phyloP scores from a whole-genome alignment of 2,888 invertebrate genomes.

The Lasioglossum oenotherae region DNA sequence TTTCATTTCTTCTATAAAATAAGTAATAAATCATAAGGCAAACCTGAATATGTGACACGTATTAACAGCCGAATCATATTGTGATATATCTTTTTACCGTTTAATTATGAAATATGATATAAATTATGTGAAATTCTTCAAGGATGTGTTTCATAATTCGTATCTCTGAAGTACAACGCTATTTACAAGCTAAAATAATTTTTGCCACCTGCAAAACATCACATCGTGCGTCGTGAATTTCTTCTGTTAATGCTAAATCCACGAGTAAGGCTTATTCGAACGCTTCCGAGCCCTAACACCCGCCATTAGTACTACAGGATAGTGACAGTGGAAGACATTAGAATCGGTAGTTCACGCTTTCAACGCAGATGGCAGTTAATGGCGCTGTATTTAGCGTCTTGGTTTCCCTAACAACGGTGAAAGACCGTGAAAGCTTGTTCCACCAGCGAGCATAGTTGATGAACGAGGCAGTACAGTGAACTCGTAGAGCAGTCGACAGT shows the following conservation, averaged over 20 bases:
- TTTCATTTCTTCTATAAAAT: too few relatives aligned
- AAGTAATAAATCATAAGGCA: too few relatives aligned
- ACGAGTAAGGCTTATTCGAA: not conserved
- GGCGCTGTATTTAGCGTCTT: slow-evolving; percentile 1
- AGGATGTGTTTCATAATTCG: too few relatives aligned
- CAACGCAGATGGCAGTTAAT: not conserved
- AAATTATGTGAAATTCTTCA: too few relatives aligned
- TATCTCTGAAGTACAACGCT: too few relatives aligned
- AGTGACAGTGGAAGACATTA: not conserved
- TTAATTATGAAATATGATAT: too few relatives aligned
- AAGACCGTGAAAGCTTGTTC: not conserved
- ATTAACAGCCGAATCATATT: too few relatives aligned
- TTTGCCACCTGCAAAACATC: too few relatives aligned
- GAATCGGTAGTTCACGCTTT: not conserved
- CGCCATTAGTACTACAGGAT: not conserved
- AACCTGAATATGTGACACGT: too few relatives aligned
- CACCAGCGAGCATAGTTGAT: not conserved
- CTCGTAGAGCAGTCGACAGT: not conserved
- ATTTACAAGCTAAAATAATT: too few relatives aligned
- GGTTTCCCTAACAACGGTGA: not conserved
- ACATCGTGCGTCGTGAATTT: not conserved
- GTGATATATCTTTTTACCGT: too few relatives aligned
- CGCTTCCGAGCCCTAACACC: not conserved
- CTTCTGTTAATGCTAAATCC: not conserved
- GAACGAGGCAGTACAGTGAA: not conserved